Base-by-base conservation (phyloP, 2,797 vertebrate genomes). In the Sternarchorhynchus goeldii region DNA sequence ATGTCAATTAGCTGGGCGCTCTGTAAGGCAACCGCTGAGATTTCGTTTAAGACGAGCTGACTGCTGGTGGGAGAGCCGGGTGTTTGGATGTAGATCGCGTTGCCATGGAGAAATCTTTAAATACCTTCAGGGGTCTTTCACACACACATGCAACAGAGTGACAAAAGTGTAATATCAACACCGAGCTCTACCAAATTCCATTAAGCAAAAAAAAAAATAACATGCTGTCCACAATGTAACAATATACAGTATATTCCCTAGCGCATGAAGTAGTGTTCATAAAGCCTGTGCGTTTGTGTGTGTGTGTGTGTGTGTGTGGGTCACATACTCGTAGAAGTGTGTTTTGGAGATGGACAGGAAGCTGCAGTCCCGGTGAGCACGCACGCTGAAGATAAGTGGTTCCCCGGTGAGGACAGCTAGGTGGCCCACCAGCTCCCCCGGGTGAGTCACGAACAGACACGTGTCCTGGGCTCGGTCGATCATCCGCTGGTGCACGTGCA, bases 401-500 rank as follows among this genome's bases (percentile, higher is more conserved):
- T 99, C 96, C 1, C 97, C 97, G 0, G 97, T 99, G 64, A 99
- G 94, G 25, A 97, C 97, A 0, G 96, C 95, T 1, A 99, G 91
- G 88, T 97, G 97, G 1, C 97, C 96, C 55, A 98, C 96, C 66
- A 99, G 88, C 87, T 98, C 97, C 1, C 97, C 96, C 0, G 96
- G 96, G 65, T 95, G 96, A 5, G 95, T 92, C n/a, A 96, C 90
- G 69, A 99, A 99, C 17, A 99, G 92, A 75, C 95, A 95, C 2
- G 90, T 93, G 82, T 99, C 96, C 53, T 97, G 94, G 82, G 95
- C 91, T 0, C 95, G 93, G 90, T 97, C 96, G 0, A 98, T 95
- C 93, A 95, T 93, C n/a, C 90, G 91, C 88, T 99, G 97, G 85
- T 97, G 96, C 63, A 98, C 96, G 0, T 99, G 96, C 20, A 99